A percentile compares a stretch with the other conserved stretches of the same genome.
phyloP scores from a whole-genome alignment of 2,888 invertebrate genomes.

The Rosalia funebris region DNA sequence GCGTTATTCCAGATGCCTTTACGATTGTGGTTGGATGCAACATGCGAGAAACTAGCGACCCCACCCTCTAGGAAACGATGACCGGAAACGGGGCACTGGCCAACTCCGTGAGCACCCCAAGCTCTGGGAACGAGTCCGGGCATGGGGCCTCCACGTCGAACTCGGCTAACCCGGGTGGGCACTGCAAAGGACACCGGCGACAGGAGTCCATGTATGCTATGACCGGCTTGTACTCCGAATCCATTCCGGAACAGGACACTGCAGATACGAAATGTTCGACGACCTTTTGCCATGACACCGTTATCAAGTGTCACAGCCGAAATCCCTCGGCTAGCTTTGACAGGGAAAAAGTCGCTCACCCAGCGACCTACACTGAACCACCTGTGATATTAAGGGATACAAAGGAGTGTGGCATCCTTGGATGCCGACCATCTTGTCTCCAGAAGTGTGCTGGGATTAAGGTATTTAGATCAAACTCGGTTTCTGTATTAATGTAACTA shows the following conservation, averaged over 20 bases:
- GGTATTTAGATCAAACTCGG: no score
- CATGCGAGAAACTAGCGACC: not conserved
- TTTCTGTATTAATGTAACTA: no score
- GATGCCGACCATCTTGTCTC: conserved; percentile 85
- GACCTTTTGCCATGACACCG: conserved; percentile 60
- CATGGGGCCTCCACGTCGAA: conserved; percentile 39
- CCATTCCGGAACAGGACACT: conserved; percentile 70
- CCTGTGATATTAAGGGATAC: conserved; percentile 70
- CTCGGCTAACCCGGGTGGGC: conserved; percentile 38
- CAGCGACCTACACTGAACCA: conserved; percentile 71
- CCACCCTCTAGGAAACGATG: conserved; percentile 1
- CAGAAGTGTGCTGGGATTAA: conserved; percentile 92
- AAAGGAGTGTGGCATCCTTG: conserved; percentile 88
- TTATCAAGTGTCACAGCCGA: conserved; percentile 82
- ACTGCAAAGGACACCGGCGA: conserved; percentile 67
- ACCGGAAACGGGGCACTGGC: conserved; percentile 8
- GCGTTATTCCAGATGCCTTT: not conserved
- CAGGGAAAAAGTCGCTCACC: conserved; percentile 73
- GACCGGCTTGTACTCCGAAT: conserved; percentile 85
- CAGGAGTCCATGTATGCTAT: conserved; percentile 91
- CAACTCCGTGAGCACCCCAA: not conserved
- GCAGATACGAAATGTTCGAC: conserved; percentile 61
- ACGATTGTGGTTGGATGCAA: not conserved
- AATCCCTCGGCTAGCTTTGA: conserved; percentile 81
- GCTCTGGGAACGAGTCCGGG: conserved; percentile 22